Conservation (phyloP, 1,140 invertebrate genomes). For the Tenebrio molitor region DNA sequence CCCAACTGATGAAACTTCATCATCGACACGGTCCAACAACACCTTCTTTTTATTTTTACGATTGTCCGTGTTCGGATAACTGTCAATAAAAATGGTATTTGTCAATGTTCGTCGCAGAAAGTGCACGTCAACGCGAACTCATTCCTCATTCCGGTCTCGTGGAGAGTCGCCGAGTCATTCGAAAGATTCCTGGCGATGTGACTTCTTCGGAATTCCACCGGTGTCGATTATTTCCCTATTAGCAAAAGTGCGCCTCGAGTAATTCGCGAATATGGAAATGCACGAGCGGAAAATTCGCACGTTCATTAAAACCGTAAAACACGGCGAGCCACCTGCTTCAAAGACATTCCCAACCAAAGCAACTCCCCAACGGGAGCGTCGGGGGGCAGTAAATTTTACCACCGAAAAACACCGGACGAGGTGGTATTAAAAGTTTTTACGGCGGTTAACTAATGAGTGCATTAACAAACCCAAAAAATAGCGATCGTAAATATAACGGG, state of each 20-base stretch:
- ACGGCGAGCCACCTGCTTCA: not conserved
- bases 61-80: no score
- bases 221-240: not conserved
- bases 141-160: no score
- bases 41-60: no score
- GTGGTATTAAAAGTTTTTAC: slow-evolving; percentile 24
- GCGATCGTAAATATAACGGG: not conserved
- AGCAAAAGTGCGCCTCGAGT: not conserved
- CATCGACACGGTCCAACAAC: no score
- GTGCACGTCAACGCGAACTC: no score
- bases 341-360: not conserved
- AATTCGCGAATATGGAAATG: slow-evolving; percentile 4
- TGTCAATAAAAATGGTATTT: no score
- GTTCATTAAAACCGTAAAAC: not conserved
- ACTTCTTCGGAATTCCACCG: not conserved
- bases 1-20: no score
- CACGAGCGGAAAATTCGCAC: not conserved
- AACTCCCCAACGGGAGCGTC: not conserved
- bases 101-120: no score
- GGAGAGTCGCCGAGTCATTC: no score
- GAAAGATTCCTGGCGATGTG: no score
- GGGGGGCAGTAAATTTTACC: not conserved
- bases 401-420: not conserved
- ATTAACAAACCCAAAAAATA: slow-evolving; percentile 7
- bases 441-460: not conserved